These are phyloP conservation scores for Trinectes maculatus DNA, from an alignment of 2,113 vertebrate genomes.

Conservation along the genomic window DNA sequence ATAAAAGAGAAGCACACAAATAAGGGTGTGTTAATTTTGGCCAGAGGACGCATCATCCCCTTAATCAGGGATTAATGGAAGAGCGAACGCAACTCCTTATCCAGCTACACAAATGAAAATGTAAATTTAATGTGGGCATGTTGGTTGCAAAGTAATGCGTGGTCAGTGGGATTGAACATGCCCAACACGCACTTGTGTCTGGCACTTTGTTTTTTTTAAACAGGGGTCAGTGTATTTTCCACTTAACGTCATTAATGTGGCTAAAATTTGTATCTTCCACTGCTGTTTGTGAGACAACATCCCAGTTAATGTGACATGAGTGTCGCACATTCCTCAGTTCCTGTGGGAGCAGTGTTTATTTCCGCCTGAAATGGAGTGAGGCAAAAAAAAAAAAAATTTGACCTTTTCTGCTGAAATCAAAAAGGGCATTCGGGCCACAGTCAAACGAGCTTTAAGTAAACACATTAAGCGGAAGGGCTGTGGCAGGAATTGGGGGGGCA, in stretches of 20 bases:
- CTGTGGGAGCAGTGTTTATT: constrained; percentile 64
- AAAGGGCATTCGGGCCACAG: constrained; percentile 30
- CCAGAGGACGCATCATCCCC: constrained; percentile 25
- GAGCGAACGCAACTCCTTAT: constrained; percentile 47
- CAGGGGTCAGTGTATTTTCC: constrained; percentile 8
- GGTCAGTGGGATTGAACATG: not conserved
- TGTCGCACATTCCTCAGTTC: constrained; percentile 60
- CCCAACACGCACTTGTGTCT: not conserved
- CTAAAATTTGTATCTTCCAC: constrained; percentile 39
- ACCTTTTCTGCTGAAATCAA: constrained; percentile 53
- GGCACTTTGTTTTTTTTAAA: too few relatives aligned
- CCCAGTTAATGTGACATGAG: constrained; percentile 34
- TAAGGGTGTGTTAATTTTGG: constrained; percentile 53
- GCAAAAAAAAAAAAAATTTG: constrained; percentile 53
- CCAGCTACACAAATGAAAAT: constrained; percentile 41
- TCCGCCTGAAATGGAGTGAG: constrained; percentile 52
- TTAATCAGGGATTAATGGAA: constrained; percentile 37
- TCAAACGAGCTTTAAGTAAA: constrained; percentile 71
- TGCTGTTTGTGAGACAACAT: constrained; percentile 26
- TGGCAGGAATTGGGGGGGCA: constrained; percentile 41
- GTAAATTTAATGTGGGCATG: too few relatives aligned
- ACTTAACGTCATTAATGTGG: constrained; percentile 13
- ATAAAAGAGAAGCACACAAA: constrained; percentile 18
- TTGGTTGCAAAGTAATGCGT: too few relatives aligned
- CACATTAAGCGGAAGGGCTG: constrained; percentile 57